phyloP scores from a whole-genome alignment of 2,113 vertebrate genomes.

The Bambusicola thoracicus region DNA sequence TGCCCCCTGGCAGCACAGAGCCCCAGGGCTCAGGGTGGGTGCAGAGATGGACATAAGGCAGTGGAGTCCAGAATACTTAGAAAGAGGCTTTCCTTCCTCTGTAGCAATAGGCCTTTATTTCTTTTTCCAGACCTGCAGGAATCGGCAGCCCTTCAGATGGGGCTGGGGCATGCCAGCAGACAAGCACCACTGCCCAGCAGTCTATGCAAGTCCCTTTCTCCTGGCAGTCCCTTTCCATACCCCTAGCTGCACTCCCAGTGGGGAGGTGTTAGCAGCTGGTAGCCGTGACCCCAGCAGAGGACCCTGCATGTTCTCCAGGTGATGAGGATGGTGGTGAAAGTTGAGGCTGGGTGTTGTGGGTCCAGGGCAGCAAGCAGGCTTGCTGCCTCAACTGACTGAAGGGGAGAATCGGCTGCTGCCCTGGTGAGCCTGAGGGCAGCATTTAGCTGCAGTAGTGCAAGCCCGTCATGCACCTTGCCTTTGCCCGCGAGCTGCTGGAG shows the following conservation, averaged over 20 bases:
- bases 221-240: background rate
- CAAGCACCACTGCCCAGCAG: background rate
- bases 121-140: background rate
- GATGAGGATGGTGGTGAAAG: background rate
- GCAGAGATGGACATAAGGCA: background rate
- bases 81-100: background rate
- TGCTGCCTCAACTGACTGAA: background rate
- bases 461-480: background rate
- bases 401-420: background rate
- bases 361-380: background rate
- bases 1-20: background rate
- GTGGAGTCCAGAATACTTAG: rapidly evolving
- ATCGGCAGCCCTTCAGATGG: background rate
- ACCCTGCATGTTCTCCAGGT: background rate
- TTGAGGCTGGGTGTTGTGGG: background rate
- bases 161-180: background rate
- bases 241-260: background rate
- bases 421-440: background rate
- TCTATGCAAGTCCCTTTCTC: constrained; percentile 37
- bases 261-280: background rate
- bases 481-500: background rate
- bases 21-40: background rate
- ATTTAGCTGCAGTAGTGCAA: background rate
- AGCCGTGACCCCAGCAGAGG: rapidly evolving
- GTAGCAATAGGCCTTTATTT: constrained; percentile 26